A percentile compares a stretch with the other conserved stretches of the same genome.
phyloP scores from a whole-genome alignment of 2,113 vertebrate species.

The Callopanchax toddi region DNA sequence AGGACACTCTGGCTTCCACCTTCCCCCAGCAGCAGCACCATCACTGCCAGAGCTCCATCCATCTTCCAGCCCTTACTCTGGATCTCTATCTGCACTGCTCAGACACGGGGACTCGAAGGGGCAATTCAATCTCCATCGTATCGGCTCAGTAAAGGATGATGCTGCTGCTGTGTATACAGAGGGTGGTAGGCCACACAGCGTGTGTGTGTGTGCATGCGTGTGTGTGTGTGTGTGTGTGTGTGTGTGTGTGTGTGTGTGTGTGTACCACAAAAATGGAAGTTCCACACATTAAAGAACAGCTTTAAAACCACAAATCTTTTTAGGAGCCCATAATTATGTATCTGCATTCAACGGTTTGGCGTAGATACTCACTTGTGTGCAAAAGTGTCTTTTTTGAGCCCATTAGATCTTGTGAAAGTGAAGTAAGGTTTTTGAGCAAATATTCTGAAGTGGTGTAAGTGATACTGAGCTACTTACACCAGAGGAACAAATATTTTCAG shows the following conservation, averaged over 20 bases:
- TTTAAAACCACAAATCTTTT: slow-evolving; percentile 1
- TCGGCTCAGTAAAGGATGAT: slow-evolving; percentile 59
- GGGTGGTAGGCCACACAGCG: slow-evolving; percentile 18
- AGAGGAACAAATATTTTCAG: background rate
- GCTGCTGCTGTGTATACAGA: slow-evolving; percentile 12
- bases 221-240: too few species aligned
- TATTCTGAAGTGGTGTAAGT: slow-evolving; percentile 5
- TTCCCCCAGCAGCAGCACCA: slow-evolving; percentile 50
- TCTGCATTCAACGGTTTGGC: background rate
- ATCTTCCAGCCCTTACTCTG: slow-evolving; percentile 61
- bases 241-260: too few species aligned
- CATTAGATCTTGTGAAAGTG: background rate
- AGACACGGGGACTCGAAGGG: slow-evolving; percentile 59
- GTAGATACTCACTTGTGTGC: background rate
- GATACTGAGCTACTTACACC: background rate
- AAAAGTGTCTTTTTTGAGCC: background rate
- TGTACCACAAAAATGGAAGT: slow-evolving; percentile 11
- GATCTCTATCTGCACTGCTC: slow-evolving; percentile 64
- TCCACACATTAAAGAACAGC: background rate
- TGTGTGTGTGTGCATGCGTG: slow-evolving; percentile 8
- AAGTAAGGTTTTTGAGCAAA: background rate
- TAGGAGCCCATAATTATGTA: background rate
- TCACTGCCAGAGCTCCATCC: slow-evolving; percentile 55
- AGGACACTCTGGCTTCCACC: slow-evolving; percentile 64
- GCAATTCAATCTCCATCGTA: slow-evolving; percentile 66